Evolutionary conservation across 2,888 invertebrate species (phyloP).

Genomic region (Melanchra persicariae): DNA sequence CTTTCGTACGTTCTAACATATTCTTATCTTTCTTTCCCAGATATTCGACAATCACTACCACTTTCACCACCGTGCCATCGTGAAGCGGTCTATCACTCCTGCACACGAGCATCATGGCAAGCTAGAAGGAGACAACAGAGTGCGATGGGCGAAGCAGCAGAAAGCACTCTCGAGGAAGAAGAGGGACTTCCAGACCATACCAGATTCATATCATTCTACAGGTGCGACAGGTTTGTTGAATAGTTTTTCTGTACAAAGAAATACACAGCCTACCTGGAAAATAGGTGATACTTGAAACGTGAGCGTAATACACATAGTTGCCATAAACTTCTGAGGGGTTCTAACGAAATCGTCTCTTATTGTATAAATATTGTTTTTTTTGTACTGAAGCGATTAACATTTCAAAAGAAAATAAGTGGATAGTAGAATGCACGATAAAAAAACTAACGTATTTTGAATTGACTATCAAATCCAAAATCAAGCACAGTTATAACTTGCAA

Average conservation of each 20-base stretch:
- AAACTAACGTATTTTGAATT: background rate
- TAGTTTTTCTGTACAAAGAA: background rate
- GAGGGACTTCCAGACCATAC: conserved; percentile 92
- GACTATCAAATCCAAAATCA: background rate
- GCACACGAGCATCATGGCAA: conserved; percentile 93
- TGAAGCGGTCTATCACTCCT: conserved; percentile 94
- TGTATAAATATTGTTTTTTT: background rate
- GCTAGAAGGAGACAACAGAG: conserved; percentile 94
- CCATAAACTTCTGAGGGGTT: background rate
- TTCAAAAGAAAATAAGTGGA: too few relatives aligned
- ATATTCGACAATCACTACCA: conserved; percentile 97
- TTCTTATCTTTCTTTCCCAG: conserved; percentile 88
- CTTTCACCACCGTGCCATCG: conserved; percentile 95
- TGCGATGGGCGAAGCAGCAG: conserved; percentile 96
- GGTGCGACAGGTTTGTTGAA: conserved; percentile 66
- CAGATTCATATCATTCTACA: conserved; percentile 75
- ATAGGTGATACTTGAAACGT: background rate
- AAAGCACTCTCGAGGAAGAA: conserved; percentile 94
- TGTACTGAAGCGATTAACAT: background rate
- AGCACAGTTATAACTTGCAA: conserved; percentile 10
- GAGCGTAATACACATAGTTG: background rate
- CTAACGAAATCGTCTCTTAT: background rate
- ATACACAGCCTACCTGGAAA: background rate
- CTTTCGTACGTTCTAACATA: conserved; percentile 11
- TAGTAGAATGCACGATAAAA: too few relatives aligned